A percentile compares a stretch with the other conserved stretches of the same genome.
phyloP scores from a whole-genome alignment of 2,113 vertebrate genomes.

The Anas platyrhynchos region DNA sequence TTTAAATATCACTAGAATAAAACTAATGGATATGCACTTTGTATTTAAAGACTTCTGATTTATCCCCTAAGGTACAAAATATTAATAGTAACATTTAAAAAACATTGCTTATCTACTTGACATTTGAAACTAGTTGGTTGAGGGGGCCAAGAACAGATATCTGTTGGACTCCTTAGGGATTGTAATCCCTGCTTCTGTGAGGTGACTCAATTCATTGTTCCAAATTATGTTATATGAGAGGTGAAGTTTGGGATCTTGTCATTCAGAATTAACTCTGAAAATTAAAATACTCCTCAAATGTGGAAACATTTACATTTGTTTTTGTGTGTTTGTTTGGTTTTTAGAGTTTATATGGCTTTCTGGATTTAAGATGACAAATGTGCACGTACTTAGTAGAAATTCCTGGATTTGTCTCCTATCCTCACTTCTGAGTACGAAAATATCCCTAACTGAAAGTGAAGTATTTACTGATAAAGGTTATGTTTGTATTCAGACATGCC shows the following conservation, averaged over 20 bases:
- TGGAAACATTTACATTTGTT: background rate
- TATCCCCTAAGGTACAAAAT: background rate
- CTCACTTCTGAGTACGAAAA: background rate
- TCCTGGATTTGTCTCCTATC: background rate
- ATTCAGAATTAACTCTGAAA: background rate
- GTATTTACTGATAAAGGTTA: background rate
- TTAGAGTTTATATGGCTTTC: background rate
- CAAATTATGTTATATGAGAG: background rate
- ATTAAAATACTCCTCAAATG: background rate
- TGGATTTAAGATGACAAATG: background rate
- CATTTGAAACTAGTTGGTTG: background rate
- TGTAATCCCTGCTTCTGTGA: background rate
- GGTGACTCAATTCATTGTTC: background rate
- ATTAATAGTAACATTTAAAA: background rate
- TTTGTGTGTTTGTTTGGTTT: no score
- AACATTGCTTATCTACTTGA: background rate
- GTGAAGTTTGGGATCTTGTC: background rate
- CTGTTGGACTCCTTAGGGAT: background rate
- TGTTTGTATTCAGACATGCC: background rate
- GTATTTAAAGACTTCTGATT: background rate
- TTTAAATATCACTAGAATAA: background rate
- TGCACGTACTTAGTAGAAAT: background rate
- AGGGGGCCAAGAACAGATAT: background rate
- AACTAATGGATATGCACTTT: background rate
- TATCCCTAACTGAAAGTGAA: background rate